Conservation (phyloP, 1,140 invertebrate species). For the Cecropterus lyciades region DNA sequence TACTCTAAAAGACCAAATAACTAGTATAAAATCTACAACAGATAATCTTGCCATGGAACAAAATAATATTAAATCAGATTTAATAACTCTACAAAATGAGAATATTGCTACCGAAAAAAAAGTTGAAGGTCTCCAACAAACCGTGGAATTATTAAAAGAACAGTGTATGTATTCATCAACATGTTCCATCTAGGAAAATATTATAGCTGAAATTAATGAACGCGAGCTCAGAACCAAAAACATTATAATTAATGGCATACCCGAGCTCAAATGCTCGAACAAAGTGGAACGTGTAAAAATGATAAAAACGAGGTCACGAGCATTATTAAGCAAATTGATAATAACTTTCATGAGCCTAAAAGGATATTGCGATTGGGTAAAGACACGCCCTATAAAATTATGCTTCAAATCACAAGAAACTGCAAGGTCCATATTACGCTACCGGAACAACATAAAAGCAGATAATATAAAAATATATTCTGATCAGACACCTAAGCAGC, state of each 20-base stretch:
- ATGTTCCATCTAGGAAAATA: background rate
- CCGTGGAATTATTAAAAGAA: too few species aligned
- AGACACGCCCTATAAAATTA: slow-evolving; percentile 2
- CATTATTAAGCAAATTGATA: too few species aligned
- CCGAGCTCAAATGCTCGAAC: background rate
- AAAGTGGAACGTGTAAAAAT: background rate
- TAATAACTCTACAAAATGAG: background rate
- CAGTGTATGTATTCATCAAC: too few species aligned
- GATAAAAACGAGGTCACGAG: background rate
- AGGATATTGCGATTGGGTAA: background rate
- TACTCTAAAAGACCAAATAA: too few species aligned
- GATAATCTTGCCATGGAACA: background rate
- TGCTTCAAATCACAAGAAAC: slow-evolving; percentile 1
- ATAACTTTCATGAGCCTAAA: background rate
- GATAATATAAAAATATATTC: background rate
- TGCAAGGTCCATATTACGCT: background rate
- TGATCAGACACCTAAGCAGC: too few species aligned
- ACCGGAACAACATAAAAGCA: background rate
- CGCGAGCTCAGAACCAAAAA: background rate
- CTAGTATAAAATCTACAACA: background rate
- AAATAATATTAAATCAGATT: background rate
- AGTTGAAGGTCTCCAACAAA: too few species aligned
- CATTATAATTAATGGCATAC: background rate
- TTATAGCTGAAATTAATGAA: background rate
- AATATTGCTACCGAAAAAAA: too few species aligned